Percentiles rank a stretch among this genome's conserved stretches.
Evolutionary conservation across 1,140 invertebrate genomes (phyloP).

Genomic region (Drosophila mojavensis): DNA sequence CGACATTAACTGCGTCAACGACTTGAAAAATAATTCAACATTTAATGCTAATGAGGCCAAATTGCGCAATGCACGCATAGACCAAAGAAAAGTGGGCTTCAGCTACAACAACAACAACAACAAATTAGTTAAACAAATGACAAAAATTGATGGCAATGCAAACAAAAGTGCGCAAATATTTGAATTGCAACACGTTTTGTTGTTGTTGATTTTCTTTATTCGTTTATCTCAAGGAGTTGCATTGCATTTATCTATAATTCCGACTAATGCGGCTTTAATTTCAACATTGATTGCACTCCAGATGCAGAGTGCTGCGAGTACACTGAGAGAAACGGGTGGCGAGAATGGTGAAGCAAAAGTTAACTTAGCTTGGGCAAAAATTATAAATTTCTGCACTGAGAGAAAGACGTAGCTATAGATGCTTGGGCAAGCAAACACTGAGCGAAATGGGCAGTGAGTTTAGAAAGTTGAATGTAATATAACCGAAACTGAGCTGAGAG

Average conservation of each 20-base stretch:
- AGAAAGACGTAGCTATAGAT: no score
- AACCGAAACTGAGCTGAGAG: no score
- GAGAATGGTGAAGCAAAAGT: background rate
- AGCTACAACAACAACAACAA: slow-evolving; percentile 10
- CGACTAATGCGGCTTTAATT: slow-evolving; percentile 72
- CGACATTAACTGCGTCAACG: slow-evolving; percentile 80
- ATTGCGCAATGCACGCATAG: slow-evolving; percentile 79
- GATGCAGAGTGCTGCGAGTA: slow-evolving; percentile 7
- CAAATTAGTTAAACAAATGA: slow-evolving; percentile 72
- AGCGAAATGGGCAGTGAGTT: no score
- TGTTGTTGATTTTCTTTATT: slow-evolving; percentile 1
- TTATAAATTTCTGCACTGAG: no score
- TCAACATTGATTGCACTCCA: slow-evolving; percentile 43
- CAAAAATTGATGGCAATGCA: slow-evolving; percentile 80
- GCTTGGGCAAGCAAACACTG: no score
- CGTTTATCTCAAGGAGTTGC: slow-evolving; percentile 41
- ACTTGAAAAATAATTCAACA: slow-evolving; percentile 82
- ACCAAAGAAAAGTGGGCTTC: slow-evolving; percentile 12
- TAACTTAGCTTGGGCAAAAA: no score
- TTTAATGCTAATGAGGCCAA: slow-evolving; percentile 81
- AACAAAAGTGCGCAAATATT: slow-evolving; percentile 78
- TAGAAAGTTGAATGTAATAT: no score
- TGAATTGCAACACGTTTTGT: slow-evolving; percentile 45
- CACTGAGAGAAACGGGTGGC: slow-evolving; percentile 1
- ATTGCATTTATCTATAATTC: slow-evolving; percentile 73